phyloP scores from a whole-genome alignment of 2,113 vertebrate species.

The Gymnarchus niloticus region DNA sequence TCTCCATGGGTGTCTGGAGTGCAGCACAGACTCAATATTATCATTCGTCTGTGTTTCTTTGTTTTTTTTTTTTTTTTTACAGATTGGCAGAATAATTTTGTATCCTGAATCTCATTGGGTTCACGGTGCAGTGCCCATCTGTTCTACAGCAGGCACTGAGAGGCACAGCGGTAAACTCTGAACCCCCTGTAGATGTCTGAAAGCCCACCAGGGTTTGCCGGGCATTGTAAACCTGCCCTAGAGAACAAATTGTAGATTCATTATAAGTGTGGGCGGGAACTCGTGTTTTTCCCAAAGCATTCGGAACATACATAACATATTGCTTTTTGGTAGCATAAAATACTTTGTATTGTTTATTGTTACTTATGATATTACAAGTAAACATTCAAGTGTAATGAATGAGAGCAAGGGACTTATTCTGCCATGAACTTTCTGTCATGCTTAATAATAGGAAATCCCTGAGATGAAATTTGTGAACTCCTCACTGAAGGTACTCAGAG shows the following conservation, averaged over 20 bases:
- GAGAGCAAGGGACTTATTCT: conserved; percentile 29
- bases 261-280: conserved; percentile 65
- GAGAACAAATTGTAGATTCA: conserved; percentile 66
- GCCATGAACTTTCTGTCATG: conserved; percentile 35
- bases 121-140: conserved; percentile 67
- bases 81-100: conserved; percentile 66
- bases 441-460: conserved; percentile 43
- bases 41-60: conserved; percentile 25
- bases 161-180: conserved; percentile 67
- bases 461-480: conserved; percentile 33
- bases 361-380: conserved; percentile 54
- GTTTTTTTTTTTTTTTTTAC: conserved; percentile 36
- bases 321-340: conserved; percentile 63
- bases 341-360: conserved; percentile 55
- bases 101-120: conserved; percentile 67
- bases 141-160: conserved; percentile 63
- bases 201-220: conserved; percentile 65
- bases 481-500: conserved; percentile 38
- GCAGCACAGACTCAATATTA: conserved; percentile 60
- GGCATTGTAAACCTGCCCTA: conserved; percentile 57
- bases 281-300: conserved; percentile 65
- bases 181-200: conserved; percentile 65
- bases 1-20: conserved; percentile 53
- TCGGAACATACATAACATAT: conserved; percentile 59
- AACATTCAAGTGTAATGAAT: conserved; percentile 31